Evolutionary conservation across 2,888 invertebrate species (phyloP).

Genomic region (Harpalus rubripes): DNA sequence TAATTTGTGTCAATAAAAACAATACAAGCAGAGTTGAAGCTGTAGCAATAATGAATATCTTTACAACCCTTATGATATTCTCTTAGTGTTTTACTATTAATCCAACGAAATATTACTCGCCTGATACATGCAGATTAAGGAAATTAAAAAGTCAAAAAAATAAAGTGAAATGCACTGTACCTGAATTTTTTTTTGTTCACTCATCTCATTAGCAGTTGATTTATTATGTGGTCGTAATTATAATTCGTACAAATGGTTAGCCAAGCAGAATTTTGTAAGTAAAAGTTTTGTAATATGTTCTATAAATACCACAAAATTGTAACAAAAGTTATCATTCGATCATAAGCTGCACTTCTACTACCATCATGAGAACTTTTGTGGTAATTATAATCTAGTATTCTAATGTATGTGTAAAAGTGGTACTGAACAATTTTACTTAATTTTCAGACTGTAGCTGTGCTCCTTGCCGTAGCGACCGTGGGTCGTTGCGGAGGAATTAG

Average conservation of each 20-base stretch:
- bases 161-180: too few relatives aligned
- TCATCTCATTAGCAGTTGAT: background rate
- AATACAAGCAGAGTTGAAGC: too few relatives aligned
- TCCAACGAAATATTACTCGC: too few relatives aligned
- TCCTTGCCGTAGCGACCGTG: constrained; percentile 56
- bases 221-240: background rate
- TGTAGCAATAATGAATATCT: too few relatives aligned
- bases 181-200: too few relatives aligned
- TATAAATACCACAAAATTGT: constrained; percentile 11
- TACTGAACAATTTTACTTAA: background rate
- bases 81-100: too few relatives aligned
- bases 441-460: constrained; percentile 66
- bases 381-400: constrained; percentile 15
- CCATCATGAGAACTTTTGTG: constrained; percentile 58
- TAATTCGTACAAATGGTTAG: constrained; percentile 13
- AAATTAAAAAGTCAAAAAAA: too few relatives aligned
- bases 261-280: constrained; percentile 14
- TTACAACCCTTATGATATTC: too few relatives aligned
- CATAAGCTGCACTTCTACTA: constrained; percentile 17
- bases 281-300: constrained; percentile 1
- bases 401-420: background rate
- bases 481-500: constrained; percentile 66
- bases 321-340: constrained; percentile 50
- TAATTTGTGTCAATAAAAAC: too few relatives aligned
- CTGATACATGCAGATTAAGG: too few relatives aligned